phyloP scores from a whole-genome alignment of 1,140 invertebrate genomes.

The Drosophila neocordata region DNA sequence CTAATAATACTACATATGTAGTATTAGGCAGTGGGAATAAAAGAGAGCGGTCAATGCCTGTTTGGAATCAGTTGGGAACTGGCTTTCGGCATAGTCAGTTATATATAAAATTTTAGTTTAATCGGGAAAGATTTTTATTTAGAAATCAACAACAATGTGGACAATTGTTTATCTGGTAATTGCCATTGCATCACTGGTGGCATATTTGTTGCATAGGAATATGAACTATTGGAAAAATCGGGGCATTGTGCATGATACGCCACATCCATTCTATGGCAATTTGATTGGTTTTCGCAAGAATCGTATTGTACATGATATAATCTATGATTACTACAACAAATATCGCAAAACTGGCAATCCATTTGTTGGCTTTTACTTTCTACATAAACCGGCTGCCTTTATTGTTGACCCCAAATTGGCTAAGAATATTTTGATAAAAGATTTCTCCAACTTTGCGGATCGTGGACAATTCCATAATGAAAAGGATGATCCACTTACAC shows the following conservation, averaged over 20 bases:
- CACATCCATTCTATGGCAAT: conserved; percentile 78
- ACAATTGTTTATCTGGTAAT: conserved; percentile 49
- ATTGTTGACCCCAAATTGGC: conserved; percentile 72
- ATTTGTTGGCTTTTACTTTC: conserved; percentile 61
- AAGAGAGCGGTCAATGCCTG: background rate
- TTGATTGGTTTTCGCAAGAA: conserved; percentile 54
- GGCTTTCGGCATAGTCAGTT: background rate
- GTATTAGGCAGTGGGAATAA: background rate
- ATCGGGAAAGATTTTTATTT: background rate
- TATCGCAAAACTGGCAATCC: conserved; percentile 57
- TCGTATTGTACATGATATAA: conserved; percentile 29
- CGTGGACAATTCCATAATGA: conserved; percentile 83
- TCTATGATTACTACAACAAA: conserved; percentile 51
- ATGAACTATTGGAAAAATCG: conserved; percentile 81
- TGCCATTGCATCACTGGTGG: conserved; percentile 43
- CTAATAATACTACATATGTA: background rate
- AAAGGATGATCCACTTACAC: conserved; percentile 74
- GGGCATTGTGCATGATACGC: conserved; percentile 80
- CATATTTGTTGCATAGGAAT: conserved; percentile 47
- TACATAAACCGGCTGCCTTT: conserved; percentile 47
- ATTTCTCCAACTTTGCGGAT: conserved; percentile 85
- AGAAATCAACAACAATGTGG: conserved; percentile 37
- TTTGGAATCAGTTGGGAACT: background rate
- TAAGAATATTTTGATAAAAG: conserved; percentile 84
- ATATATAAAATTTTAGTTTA: background rate